A percentile compares a stretch with the other conserved stretches of the same genome.
Evolutionary conservation across 2,113 vertebrate genomes (phyloP).

Genomic region (Oreochromis tanganicae): DNA sequence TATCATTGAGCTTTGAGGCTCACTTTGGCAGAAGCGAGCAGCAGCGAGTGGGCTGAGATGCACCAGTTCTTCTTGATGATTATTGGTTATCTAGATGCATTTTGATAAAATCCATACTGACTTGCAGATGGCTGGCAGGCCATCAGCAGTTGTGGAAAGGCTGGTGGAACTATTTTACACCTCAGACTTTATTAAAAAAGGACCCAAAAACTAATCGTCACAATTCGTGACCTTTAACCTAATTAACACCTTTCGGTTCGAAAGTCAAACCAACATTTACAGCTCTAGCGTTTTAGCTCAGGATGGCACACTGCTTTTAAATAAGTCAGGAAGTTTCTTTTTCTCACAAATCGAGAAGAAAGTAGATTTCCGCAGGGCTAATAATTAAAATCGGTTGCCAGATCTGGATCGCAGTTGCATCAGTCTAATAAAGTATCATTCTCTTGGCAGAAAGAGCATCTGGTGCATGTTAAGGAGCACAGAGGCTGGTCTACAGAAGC

Average conservation of each 20-base stretch:
- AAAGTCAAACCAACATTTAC: not conserved
- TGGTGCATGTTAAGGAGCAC: conserved; percentile 50
- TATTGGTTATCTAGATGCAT: not conserved
- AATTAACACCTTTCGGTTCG: not conserved
- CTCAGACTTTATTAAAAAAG: not conserved
- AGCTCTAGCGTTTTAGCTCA: not conserved
- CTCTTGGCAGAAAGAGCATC: conserved; percentile 13
- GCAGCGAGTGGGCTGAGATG: not conserved
- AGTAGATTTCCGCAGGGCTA: not conserved
- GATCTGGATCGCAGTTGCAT: conserved; percentile 60
- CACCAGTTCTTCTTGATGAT: not conserved
- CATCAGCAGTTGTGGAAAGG: not conserved
- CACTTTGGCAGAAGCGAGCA: not conserved
- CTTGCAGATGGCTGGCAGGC: not conserved
- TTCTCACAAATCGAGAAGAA: not conserved
- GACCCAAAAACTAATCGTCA: not conserved
- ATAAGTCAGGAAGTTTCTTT: not conserved
- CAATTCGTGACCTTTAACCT: not conserved
- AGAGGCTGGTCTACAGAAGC: not conserved
- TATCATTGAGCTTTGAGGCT: not conserved
- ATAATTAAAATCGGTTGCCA: conserved; percentile 45
- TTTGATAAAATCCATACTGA: not conserved
- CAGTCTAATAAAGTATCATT: conserved; percentile 55
- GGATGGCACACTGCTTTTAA: not conserved
- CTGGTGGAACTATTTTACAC: not conserved